Evolutionary conservation across 2,113 vertebrate species (phyloP).

Genomic region (Lota lota): DNA sequence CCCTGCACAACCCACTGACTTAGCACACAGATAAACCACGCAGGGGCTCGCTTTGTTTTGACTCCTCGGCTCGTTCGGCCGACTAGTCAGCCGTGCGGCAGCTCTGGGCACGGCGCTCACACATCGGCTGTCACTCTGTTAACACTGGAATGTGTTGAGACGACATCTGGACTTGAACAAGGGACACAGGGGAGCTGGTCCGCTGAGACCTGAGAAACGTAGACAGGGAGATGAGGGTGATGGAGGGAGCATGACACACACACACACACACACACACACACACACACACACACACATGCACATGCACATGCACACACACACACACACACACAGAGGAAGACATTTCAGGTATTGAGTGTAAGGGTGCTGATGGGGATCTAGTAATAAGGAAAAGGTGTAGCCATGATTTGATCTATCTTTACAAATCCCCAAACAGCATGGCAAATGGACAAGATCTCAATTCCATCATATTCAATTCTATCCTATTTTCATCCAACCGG

Average conservation of each 20-base stretch:
- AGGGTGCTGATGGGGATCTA: too few relatives aligned
- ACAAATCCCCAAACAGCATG: too few relatives aligned
- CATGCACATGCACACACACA: neutral
- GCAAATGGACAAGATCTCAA: too few relatives aligned
- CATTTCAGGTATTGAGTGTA: neutral
- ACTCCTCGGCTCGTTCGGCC: too few relatives aligned
- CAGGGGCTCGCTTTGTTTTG: too few relatives aligned
- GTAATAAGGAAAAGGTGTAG: too few relatives aligned
- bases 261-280: neutral
- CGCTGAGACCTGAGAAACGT: slow-evolving; percentile 14
- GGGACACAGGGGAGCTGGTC: slow-evolving; percentile 28
- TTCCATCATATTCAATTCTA: too few relatives aligned
- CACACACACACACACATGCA: neutral
- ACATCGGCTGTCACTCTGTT: slow-evolving; percentile 42
- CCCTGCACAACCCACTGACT: too few relatives aligned
- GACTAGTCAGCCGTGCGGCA: too few relatives aligned
- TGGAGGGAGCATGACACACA: neutral
- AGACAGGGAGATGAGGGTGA: neutral
- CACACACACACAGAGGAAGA: neutral
- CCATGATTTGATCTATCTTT: too few relatives aligned
- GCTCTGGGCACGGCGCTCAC: neutral
- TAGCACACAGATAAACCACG: too few relatives aligned
- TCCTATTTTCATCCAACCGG: too few relatives aligned
- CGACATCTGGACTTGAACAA: slow-evolving; percentile 38
- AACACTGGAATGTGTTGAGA: slow-evolving; percentile 47